These are phyloP conservation scores for Tipula confusa DNA, from an alignment of 2,888 invertebrate genomes.

Conservation along the genomic window DNA sequence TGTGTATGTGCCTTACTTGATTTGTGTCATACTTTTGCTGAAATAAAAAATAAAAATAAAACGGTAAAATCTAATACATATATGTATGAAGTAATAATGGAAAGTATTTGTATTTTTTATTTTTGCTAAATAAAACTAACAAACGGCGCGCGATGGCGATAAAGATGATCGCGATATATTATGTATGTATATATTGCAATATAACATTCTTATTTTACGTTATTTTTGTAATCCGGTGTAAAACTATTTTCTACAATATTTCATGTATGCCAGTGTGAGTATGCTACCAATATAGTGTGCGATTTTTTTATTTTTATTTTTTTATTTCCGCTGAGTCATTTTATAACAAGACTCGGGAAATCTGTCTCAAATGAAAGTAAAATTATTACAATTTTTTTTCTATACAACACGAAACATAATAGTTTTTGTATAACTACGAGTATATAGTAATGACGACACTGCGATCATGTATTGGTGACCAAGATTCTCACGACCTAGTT, in stretches of 20 bases:
- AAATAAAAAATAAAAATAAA: not conserved
- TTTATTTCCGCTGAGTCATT: constrained; percentile 28
- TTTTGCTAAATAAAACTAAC: not conserved
- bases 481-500: not conserved
- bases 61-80: not conserved
- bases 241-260: not conserved
- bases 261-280: not conserved
- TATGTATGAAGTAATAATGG: not conserved
- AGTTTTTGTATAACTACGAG: too few relatives aligned
- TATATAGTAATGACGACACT: not conserved
- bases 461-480: not conserved
- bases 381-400: not conserved
- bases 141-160: not conserved
- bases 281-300: not conserved
- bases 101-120: not conserved
- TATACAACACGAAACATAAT: not conserved
- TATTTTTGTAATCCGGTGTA: not conserved
- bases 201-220: not conserved
- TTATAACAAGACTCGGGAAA: constrained; percentile 26
- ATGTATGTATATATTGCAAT: too few relatives aligned
- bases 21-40: constrained; percentile 15
- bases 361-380: constrained; percentile 29
- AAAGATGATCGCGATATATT: not conserved
- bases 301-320: not conserved
- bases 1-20: not conserved